phyloP scores from a whole-genome alignment of 2,888 invertebrate genomes.

The Dorcus hopei region DNA sequence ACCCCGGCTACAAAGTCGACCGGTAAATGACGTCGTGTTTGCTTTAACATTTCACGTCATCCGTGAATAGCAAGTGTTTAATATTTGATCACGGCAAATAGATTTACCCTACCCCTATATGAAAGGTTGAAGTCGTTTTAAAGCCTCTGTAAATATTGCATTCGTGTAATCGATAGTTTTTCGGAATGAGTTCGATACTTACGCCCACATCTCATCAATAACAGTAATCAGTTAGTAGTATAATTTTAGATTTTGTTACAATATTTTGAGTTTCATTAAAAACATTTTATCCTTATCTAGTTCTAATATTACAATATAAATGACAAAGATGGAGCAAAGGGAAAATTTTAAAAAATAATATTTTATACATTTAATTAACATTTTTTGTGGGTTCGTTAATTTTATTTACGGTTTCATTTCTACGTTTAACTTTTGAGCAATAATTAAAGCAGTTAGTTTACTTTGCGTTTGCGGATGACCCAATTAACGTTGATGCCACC shows the following conservation, averaged over 20 bases:
- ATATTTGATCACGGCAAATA: conserved; percentile 42
- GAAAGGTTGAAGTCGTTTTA: conserved; percentile 28
- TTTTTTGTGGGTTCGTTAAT: too few species aligned
- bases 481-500: conserved; percentile 24
- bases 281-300: too few species aligned
- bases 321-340: too few species aligned
- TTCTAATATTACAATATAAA: too few species aligned
- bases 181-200: conserved; percentile 10
- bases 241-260: too few species aligned
- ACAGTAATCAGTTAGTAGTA: too few species aligned
- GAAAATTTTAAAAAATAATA: too few species aligned
- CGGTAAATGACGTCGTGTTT: background rate
- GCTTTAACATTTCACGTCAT: conserved; percentile 19
- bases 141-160: conserved; percentile 26
- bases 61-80: conserved; percentile 35
- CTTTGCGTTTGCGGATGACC: conserved; percentile 12
- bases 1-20: conserved; percentile 1
- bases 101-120: conserved; percentile 33
- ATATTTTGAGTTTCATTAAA: too few species aligned
- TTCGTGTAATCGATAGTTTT: conserved; percentile 18
- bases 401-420: too few species aligned
- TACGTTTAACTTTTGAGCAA: conserved; percentile 12
- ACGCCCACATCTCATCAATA: conserved; percentile 2
- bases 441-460: background rate
- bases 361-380: too few species aligned